These are phyloP conservation scores for Hypercompe scribonia DNA, from an alignment of 2,888 invertebrate genomes.

Conservation along the genomic window DNA sequence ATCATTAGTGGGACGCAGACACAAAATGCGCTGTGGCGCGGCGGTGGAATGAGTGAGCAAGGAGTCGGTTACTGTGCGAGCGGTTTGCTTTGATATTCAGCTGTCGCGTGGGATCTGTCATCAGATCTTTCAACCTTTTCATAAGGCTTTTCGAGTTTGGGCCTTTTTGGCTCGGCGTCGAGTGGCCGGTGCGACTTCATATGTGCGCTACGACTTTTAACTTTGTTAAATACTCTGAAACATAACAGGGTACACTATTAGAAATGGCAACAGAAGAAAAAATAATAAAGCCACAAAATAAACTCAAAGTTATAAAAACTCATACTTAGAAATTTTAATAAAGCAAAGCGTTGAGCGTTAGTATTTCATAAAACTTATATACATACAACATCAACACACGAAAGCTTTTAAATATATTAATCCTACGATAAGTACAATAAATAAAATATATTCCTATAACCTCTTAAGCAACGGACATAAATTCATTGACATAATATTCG, in stretches of 20 bases:
- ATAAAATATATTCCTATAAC: constrained; percentile 66
- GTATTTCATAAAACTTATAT: constrained; percentile 68
- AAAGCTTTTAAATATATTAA: constrained; percentile 66
- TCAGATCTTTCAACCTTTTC: constrained; percentile 85
- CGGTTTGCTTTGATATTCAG: constrained; percentile 77
- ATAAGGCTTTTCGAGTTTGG: constrained; percentile 88
- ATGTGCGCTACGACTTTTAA: constrained; percentile 99
- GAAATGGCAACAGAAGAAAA: constrained; percentile 73
- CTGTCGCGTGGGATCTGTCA: constrained; percentile 78
- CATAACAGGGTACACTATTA: constrained; percentile 83
- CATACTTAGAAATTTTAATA: constrained; percentile 59
- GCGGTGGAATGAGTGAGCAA: constrained; percentile 63
- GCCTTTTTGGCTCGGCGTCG: constrained; percentile 92
- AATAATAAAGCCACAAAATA: constrained; percentile 57
- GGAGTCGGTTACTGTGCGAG: constrained; percentile 71
- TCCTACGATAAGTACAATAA: constrained; percentile 68
- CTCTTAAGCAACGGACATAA: constrained; percentile 73
- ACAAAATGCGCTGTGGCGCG: constrained; percentile 36
- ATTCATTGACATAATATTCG: constrained; percentile 67
- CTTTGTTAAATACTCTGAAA: constrained; percentile 98
- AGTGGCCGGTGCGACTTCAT: constrained; percentile 99
- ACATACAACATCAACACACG: constrained; percentile 73
- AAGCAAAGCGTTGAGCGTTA: constrained; percentile 76
- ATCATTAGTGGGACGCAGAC: constrained; percentile 44
- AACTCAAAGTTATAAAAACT: constrained; percentile 53